A percentile compares a stretch with the other conserved stretches of the same genome.
phyloP scores from a whole-genome alignment of 2,113 vertebrate genomes.

The Caracal caracal region DNA sequence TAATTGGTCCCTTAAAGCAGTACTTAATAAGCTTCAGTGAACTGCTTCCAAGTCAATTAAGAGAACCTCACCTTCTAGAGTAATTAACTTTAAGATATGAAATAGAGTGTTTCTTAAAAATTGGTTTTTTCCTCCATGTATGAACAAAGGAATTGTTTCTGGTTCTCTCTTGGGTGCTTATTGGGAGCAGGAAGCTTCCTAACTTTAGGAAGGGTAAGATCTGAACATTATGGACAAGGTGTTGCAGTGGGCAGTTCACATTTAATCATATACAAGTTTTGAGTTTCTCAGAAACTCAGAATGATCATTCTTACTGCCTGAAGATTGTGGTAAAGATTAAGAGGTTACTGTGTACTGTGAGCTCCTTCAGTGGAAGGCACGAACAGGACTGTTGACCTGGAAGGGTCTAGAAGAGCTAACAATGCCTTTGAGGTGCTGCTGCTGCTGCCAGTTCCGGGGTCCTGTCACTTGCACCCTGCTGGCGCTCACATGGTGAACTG shows the following conservation, averaged over 20 bases:
- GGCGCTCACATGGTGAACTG: rapidly evolving
- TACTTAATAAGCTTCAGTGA: not conserved
- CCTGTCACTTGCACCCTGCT: rapidly evolving
- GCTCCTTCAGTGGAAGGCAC: not conserved
- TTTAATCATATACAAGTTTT: not conserved
- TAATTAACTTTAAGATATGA: not conserved
- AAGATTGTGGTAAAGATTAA: not conserved
- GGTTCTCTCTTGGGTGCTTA: not conserved
- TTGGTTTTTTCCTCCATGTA: not conserved
- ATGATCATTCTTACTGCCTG: not conserved
- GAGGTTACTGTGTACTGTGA: not conserved
- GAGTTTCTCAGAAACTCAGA: not conserved
- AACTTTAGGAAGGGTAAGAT: not conserved
- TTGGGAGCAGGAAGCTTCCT: not conserved
- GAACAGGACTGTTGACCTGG: not conserved
- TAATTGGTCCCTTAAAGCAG: slow-evolving; percentile 13
- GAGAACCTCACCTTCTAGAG: not conserved
- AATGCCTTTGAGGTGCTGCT: not conserved
- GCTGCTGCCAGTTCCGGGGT: not conserved
- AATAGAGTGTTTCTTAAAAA: not conserved
- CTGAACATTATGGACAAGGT: not conserved
- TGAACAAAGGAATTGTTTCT: not conserved
- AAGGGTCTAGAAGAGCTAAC: not conserved
- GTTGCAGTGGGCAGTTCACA: not conserved
- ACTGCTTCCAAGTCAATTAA: slow-evolving; percentile 26